Base-by-base conservation (phyloP, 2,797 vertebrate species). In the Sarcoramphus papa region DNA sequence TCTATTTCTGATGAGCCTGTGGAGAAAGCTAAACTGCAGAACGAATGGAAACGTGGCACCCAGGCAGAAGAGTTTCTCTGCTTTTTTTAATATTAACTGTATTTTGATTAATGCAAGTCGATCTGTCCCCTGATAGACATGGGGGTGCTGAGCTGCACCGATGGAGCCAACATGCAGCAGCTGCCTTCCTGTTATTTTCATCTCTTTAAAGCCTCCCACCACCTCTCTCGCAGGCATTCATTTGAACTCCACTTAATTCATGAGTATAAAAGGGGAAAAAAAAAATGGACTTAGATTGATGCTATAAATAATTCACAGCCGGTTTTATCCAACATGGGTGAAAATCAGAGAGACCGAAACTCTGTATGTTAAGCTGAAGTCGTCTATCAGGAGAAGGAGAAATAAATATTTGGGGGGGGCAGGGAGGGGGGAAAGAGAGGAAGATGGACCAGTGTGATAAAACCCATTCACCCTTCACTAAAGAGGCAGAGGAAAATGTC, bases 111-210 rank as follows among this genome's bases (percentile, higher is more conserved):
- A 64, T 43, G 76, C n/a, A 50, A 65, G 62, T 70, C 3, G 5
- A 67, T 84, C 83, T 4, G 0, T 77, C 43, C 43, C 7, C 59
- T 2, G 10, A 60, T 60, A 60, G 33, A 73, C 51, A 63, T 57
- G 30, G 47, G 56, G 54, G 21, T 80, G 74, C 90, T 67, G 88
- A 75, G 57, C 59, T 7, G 28, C 69, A 51, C 85, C 21, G 12
- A 79, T 4, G 8, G 59, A 92, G 72, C 69, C 84, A 88, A 90
- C 8, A 17, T 20, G 79, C 69, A 83, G 91, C 89, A 93, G 89
- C 90, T 92, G 91, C 79, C 90, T 93, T 97, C 96, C 95, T 95
- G 91, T 93, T 96, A 81, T 95, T 96, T 84, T 62, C 64, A 92
- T 85, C 82, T 91, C 67, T 90, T 94, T 54, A 50, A 92, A 97